Percentiles rank a stretch among this genome's conserved stretches.
Evolutionary conservation across 2,797 vertebrate species (phyloP).

Genomic region (Tolypeutes matacus): DNA sequence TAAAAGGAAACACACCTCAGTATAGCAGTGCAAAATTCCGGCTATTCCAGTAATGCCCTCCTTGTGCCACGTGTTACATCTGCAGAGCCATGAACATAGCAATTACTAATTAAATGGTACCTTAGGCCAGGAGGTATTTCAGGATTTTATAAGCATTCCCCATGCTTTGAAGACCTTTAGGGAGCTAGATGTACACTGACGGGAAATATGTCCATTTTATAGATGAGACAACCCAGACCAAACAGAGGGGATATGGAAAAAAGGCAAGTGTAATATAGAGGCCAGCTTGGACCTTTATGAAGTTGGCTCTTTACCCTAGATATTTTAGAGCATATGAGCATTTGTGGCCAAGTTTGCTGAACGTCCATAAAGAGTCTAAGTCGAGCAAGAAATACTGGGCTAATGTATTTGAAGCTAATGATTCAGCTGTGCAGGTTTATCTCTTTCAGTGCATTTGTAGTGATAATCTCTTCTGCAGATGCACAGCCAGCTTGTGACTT

Average conservation of each 20-base stretch:
- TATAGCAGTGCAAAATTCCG: not conserved
- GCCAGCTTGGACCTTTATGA: not conserved
- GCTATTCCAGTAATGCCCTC: not conserved
- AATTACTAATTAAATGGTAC: constrained; percentile 32
- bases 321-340: constrained; percentile 24
- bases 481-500: constrained; percentile 26
- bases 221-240: not conserved
- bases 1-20: not conserved
- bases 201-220: not conserved
- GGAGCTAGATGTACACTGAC: not conserved
- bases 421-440: constrained; percentile 10
- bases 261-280: not conserved
- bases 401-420: constrained; percentile 29
- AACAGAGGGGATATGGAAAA: not conserved
- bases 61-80: not conserved
- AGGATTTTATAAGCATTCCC: not conserved
- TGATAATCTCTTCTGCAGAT: constrained; percentile 30
- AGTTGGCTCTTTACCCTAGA: not conserved
- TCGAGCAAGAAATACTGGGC: constrained; percentile 53
- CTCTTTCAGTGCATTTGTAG: not conserved
- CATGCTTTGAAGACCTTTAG: constrained; percentile 18
- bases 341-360: constrained; percentile 55
- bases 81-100: not conserved
- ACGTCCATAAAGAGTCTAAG: not conserved
- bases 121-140: not conserved